Percentiles rank a stretch among this genome's conserved stretches.
phyloP scores from a whole-genome alignment of 2,888 invertebrate genomes.

The Lysandra bellargus region DNA sequence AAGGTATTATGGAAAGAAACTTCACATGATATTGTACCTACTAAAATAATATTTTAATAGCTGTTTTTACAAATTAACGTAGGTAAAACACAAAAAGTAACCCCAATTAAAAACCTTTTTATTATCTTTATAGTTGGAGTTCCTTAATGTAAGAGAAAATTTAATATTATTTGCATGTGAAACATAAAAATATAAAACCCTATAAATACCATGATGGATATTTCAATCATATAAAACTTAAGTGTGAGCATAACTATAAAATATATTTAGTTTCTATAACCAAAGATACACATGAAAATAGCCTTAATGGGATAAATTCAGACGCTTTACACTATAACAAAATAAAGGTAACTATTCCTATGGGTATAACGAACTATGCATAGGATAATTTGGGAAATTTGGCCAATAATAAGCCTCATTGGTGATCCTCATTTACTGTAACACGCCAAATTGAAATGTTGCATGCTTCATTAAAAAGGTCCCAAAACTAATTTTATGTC shows the following conservation, averaged over 20 bases:
- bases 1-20: too few relatives aligned
- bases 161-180: too few relatives aligned
- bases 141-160: too few relatives aligned
- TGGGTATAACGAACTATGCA: slow-evolving; percentile 58
- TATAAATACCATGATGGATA: too few relatives aligned
- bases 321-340: slow-evolving; percentile 63
- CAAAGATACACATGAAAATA: slow-evolving; percentile 36
- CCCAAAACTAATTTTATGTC: slow-evolving; percentile 41
- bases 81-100: too few relatives aligned
- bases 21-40: too few relatives aligned
- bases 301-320: slow-evolving; percentile 56
- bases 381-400: slow-evolving; percentile 59
- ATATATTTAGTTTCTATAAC: slow-evolving; percentile 2
- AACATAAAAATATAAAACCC: too few relatives aligned
- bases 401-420: slow-evolving; percentile 63
- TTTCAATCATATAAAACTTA: background rate
- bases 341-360: slow-evolving; percentile 64
- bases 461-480: slow-evolving; percentile 63
- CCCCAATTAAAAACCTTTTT: too few relatives aligned
- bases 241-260: background rate
- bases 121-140: too few relatives aligned
- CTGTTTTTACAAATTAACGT: too few relatives aligned
- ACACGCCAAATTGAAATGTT: slow-evolving; percentile 65
- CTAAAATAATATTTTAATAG: too few relatives aligned
- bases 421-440: slow-evolving; percentile 61